Evolutionary conservation across 2,888 invertebrate genomes (phyloP), one percentile per base, ranked within the genome.

Genomic region (Lithophane semibrunnea): DNA sequence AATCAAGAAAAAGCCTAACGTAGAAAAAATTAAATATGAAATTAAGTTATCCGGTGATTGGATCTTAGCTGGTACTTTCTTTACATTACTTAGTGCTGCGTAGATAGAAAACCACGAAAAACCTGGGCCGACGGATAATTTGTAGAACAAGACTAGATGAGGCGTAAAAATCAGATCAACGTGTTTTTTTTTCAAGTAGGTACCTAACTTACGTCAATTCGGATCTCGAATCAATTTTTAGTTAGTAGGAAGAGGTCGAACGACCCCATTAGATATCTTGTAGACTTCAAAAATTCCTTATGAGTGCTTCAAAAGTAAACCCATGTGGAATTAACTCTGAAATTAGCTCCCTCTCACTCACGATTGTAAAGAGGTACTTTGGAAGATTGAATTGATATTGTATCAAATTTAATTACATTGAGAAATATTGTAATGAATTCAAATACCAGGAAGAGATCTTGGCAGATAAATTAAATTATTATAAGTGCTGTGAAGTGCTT

Each of bases 1-100:
- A 7, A 89, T 90, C n/a, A 94, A 92, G 74, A 92, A 90, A 71
- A 89, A 88, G 60, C 9, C 64, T 9, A 52, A 18, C 0, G 3
- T 0, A 0, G 92, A 92, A 82, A 93, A 93, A 86, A 56, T 75
- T 2, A 94, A 94, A 86, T 92, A 88, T 83, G 93, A 93, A 88
- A 91, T 95, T 13, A 90, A 80, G 44, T 82, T 96, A 13, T 74
- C 91, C 0, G 95, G 96, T 65, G 91, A 94, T 78, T 73, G 89
- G 9, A 92, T 96, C 72, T 88, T 96, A 81, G 90, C 95, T 29
- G 95, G 95, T 95, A 73, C 49, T 63, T 54, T 54, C 12, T 24
- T 54, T 47, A 29, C 1, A 52, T 58, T 37, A 54, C 9, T 18
- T 58, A 37, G 3, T 29, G 29, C 29, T 21, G 21, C 16, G 52